Base-by-base conservation (phyloP, 2,888 invertebrate species). In the Leptinotarsa rubiginosa region DNA sequence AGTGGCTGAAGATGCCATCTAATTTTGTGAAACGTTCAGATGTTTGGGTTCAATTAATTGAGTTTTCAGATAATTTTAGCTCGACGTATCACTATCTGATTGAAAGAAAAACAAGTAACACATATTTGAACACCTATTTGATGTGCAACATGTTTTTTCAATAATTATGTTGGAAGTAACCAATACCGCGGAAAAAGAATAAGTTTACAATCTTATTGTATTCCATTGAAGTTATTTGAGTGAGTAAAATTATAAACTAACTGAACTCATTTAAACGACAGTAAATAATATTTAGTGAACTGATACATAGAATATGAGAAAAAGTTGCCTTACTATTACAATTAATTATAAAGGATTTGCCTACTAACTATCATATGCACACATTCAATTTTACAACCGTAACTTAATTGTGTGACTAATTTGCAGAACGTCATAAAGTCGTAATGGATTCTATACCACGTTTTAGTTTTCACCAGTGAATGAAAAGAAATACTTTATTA, bases 191-290 rank as follows among this genome's bases (percentile, higher is more conserved):
- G 67, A 52, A 67, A 25, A 52, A 52, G 52, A 67, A 67, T 18
- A 52, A 13, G 22, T 41, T 54, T 66, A 67, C 70, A 49, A 52
- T 62, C 64, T 68, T 62, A 70, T 70, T 74, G 74, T 74, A 70
- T 70, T 62, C 41, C 64, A 74, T 68, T 70, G 70, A 59, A 67
- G 70, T 62, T 50, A n/a, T 56, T 69, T 49, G 69, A 56, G 65
- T 54, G 66, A 65, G 66, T 25, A 52, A 13, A 18, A 52, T 74
- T 70, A 71, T 74, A 68, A 52, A 69, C 56, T 15, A 16, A 54
- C 15, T 18, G 41, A 47, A 56, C 56, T 41, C 52, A 47, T 69
- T 54, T 22, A 67, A 4, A 3, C 16, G 15, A 22, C 47, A 31
- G 10, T 10, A 56, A 47, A 47, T 47, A 56, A 31, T 52, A 56